phyloP scores from a whole-genome alignment of 2,113 vertebrate genomes.

The Micromys minutus region DNA sequence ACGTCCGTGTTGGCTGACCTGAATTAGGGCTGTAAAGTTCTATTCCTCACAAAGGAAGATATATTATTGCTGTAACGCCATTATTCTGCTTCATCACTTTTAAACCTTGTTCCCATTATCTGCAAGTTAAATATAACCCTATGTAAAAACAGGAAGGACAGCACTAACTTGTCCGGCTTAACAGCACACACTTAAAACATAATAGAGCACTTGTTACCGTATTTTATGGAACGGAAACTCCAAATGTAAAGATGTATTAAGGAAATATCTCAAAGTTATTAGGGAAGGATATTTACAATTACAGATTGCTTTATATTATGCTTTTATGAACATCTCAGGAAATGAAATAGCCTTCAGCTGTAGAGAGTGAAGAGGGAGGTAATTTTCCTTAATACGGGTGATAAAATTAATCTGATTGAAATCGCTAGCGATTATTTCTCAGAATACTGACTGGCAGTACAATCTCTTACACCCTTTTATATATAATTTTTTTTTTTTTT shows the following conservation, averaged over 20 bases:
- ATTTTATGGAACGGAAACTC: constrained; percentile 93
- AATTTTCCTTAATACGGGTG: constrained; percentile 95
- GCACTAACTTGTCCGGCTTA: constrained; percentile 89
- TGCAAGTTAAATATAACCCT: constrained; percentile 93
- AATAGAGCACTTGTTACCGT: constrained; percentile 93
- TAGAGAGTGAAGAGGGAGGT: constrained; percentile 92
- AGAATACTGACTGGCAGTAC: constrained; percentile 94
- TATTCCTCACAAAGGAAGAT: constrained; percentile 89
- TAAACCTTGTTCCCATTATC: constrained; percentile 93
- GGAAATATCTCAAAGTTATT: constrained; percentile 93
- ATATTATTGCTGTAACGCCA: constrained; percentile 90
- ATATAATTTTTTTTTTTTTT: too few species aligned
- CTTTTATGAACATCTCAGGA: constrained; percentile 93
- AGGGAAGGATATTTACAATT: constrained; percentile 93
- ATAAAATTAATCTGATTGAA: constrained; percentile 99
- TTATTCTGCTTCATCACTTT: constrained; percentile 93
- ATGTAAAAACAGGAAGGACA: constrained; percentile 92
- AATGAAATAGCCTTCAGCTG: constrained; percentile 94
- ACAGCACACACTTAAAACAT: constrained; percentile 91
- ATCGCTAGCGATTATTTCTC: constrained; percentile 95
- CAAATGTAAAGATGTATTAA: constrained; percentile 93
- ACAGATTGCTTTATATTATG: constrained; percentile 92
- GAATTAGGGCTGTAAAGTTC: constrained; percentile 88
- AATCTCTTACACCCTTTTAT: constrained; percentile 97
- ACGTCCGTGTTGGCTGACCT: constrained; percentile 87